These are phyloP conservation scores for Anarhynchus alexandrinus DNA, from an alignment of 2,113 vertebrate species.

Conservation along the genomic window DNA sequence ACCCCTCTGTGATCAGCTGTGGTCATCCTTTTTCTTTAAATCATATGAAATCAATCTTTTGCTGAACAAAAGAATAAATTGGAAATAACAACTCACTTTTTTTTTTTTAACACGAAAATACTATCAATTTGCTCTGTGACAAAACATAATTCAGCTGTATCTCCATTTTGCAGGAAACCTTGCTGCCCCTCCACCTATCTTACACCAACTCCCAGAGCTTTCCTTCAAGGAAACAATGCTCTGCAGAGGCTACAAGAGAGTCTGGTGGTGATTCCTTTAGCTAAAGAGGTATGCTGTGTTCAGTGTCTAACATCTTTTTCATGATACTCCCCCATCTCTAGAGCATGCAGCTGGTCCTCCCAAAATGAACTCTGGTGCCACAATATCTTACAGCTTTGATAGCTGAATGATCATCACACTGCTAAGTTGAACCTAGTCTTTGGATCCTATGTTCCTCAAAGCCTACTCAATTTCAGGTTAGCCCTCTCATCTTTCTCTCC, in stretches of 20 bases:
- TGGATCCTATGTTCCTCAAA: neutral
- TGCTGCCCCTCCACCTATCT: neutral
- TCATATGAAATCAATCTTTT: neutral
- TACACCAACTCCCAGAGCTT: neutral
- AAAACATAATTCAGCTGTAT: neutral
- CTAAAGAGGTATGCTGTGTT: neutral
- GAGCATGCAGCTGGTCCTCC: neutral
- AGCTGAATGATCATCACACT: neutral
- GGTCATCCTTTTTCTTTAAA: neutral
- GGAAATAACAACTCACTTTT: neutral
- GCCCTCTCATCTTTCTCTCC: neutral
- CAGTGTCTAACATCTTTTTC: neutral
- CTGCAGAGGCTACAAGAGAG: neutral
- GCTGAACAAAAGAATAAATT: neutral
- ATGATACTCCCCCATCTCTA: neutral
- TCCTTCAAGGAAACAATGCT: neutral
- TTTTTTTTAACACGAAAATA: neutral
- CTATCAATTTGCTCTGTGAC: neutral
- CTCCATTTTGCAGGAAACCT: neutral
- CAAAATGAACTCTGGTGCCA: neutral
- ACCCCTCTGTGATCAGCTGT: neutral
- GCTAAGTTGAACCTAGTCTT: neutral
- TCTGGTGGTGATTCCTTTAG: neutral
- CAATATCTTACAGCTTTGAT: neutral
- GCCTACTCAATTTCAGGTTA: neutral